Evolutionary conservation across 2,113 vertebrate genomes (phyloP).

Genomic region (Sinocyclocheilus anshuiensis): DNA sequence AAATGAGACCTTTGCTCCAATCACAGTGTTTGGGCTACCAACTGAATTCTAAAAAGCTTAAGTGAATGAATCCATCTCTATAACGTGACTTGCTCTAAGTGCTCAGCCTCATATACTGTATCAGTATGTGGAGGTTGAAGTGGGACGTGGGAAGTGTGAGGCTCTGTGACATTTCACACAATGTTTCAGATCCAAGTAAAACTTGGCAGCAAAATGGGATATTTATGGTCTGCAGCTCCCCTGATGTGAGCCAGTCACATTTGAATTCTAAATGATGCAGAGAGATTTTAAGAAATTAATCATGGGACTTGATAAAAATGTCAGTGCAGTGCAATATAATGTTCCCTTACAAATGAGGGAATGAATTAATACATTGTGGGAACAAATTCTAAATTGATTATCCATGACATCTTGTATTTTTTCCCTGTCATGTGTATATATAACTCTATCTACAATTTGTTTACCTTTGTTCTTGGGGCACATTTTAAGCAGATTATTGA

Average conservation of each 20-base stretch:
- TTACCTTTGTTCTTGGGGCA: conserved; percentile 83
- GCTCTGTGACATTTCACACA: conserved; percentile 5
- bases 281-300: background rate
- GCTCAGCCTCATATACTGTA: background rate
- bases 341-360: background rate
- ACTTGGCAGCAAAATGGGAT: conserved; percentile 2
- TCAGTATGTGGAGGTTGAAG: background rate
- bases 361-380: background rate
- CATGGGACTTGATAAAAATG: background rate
- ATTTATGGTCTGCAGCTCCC: background rate
- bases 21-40: background rate
- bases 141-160: background rate
- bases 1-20: background rate
- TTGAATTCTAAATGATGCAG: conserved; percentile 9
- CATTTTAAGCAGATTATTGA: conserved; percentile 78
- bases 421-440: background rate
- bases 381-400: background rate
- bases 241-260: background rate
- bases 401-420: background rate
- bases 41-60: background rate
- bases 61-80: background rate
- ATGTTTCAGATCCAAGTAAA: background rate
- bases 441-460: conserved; percentile 6
- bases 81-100: background rate
- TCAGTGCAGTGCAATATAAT: background rate